Conservation (phyloP, 2,113 vertebrate species). For the Antechinus stuartii region DNA sequence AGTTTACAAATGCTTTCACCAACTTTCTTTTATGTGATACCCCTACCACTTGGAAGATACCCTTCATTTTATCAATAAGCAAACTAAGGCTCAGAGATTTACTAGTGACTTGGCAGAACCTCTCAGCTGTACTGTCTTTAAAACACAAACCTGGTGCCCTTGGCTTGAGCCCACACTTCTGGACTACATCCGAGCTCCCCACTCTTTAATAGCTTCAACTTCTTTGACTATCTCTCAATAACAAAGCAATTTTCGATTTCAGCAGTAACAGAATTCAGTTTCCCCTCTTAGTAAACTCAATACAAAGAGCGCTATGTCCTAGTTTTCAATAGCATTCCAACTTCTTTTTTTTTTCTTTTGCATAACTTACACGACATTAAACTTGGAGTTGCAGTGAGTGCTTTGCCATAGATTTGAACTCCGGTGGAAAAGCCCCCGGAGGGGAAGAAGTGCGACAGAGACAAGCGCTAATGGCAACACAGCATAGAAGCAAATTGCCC, state of each 20-base stretch:
- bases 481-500: conserved; percentile 65
- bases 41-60: background rate
- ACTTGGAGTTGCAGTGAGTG: conserved; percentile 1
- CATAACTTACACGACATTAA: conserved; percentile 55
- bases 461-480: conserved; percentile 63
- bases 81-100: background rate
- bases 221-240: background rate
- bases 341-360: conserved; percentile 47
- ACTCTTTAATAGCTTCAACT: background rate
- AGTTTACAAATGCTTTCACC: background rate
- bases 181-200: background rate
- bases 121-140: background rate
- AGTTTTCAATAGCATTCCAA: conserved; percentile 57
- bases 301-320: conserved; percentile 52
- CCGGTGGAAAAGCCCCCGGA: conserved; percentile 9
- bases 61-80: background rate
- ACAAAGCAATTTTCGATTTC: background rate
- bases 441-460: background rate
- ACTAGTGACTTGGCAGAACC: background rate
- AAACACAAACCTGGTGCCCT: background rate
- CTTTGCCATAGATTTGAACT: conserved; percentile 58
- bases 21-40: background rate
- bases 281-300: conserved; percentile 71
- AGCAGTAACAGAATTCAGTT: conserved; percentile 55
- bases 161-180: background rate